phyloP scores from a whole-genome alignment of 1,140 invertebrate species.

The Dinoponera quadriceps region DNA sequence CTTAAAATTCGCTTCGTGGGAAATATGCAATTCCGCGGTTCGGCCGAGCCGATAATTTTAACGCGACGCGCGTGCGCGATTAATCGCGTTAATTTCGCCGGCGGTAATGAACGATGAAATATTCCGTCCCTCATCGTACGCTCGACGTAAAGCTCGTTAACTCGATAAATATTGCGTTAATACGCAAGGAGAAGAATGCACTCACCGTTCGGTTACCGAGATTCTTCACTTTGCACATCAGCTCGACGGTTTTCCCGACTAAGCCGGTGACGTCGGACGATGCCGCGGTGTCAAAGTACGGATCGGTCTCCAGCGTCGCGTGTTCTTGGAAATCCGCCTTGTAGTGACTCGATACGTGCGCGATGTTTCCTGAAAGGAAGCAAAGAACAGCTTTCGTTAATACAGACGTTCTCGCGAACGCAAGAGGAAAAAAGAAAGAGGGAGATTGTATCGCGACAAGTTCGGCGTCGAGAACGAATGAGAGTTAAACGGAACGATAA shows the following conservation, averaged over 20 bases:
- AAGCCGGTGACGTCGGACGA: conserved; percentile 87
- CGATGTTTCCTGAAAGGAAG: conserved; percentile 64
- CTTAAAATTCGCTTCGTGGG: conserved; percentile 1
- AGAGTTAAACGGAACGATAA: too few relatives aligned
- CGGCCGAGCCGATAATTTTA: neutral
- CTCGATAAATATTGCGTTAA: neutral
- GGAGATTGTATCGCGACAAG: too few relatives aligned
- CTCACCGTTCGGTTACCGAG: conserved; percentile 88
- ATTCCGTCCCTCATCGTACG: neutral
- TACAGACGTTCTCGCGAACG: neutral
- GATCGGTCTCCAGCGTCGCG: conserved; percentile 88
- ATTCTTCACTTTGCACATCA: conserved; percentile 87
- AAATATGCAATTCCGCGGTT: neutral
- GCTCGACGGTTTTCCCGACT: conserved; percentile 87
- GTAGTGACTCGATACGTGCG: conserved; percentile 25
- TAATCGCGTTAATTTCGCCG: neutral
- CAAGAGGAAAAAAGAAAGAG: too few relatives aligned
- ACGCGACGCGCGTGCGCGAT: neutral
- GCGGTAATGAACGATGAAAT: neutral
- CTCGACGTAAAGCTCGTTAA: too few relatives aligned
- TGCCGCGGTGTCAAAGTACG: conserved; percentile 86
- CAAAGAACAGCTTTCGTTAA: neutral
- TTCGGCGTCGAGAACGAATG: too few relatives aligned
- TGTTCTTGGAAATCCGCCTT: conserved; percentile 83
- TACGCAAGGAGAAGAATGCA: neutral